A percentile compares a stretch with the other conserved stretches of the same genome.
These are phyloP conservation scores for Liasis olivaceus DNA, from an alignment of 2,797 vertebrate genomes.

Conservation along the genomic window DNA sequence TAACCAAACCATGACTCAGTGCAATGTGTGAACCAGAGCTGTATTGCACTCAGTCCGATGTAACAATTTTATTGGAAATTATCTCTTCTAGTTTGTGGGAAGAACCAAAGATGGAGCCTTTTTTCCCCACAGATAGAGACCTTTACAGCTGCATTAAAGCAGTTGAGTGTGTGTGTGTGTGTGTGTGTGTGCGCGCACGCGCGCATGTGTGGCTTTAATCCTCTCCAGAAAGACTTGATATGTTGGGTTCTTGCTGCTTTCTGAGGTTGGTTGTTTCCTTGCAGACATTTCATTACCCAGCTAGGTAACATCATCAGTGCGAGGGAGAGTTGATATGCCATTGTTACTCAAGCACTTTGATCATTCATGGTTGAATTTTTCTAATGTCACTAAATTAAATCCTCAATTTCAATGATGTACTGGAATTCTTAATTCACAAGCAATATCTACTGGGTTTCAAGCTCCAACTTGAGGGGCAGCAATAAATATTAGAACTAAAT, in stretches of 20 bases:
- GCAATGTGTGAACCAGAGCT: too few species aligned
- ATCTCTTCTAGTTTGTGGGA: background rate
- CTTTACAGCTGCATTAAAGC: background rate
- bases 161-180: background rate
- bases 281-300: background rate
- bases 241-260: background rate
- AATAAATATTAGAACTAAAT: conserved; percentile 1
- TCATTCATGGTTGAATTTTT: background rate
- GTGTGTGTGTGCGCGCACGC: background rate
- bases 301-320: background rate
- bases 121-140: background rate
- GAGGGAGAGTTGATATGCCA: background rate
- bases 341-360: background rate
- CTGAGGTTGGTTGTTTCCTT: background rate
- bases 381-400: background rate
- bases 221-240: background rate
- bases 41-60: background rate
- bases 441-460: background rate
- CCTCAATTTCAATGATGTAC: background rate
- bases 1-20: too few species aligned
- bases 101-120: background rate
- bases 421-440: background rate
- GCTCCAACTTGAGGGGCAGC: background rate
- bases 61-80: background rate
- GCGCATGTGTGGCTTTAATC: background rate